Base-by-base conservation (phyloP, 2,888 invertebrate genomes). In the Cryptus viduatorius region DNA sequence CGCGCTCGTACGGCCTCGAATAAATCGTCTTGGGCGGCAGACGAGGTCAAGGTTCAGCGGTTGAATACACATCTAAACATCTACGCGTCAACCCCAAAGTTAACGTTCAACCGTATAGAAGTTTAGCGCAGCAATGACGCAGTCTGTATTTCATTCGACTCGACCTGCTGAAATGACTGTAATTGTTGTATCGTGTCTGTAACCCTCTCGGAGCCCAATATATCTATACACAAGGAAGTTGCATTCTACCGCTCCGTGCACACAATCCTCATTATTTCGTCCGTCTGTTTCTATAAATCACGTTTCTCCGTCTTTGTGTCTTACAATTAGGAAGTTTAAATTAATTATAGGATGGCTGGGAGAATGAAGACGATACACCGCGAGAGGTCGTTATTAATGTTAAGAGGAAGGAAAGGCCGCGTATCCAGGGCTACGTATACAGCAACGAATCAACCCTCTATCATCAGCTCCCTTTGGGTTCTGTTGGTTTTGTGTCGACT, bases 21-120 rank as follows among this genome's bases (percentile, higher is more conserved):
- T 84, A 79, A 84, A 86, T 85, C 79, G 76, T 83, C 64, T 76
- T 50, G 77, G 37, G 29, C 61, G 29, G 61, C 78, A 24, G 16
- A 80, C 64, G 72, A 75, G 86, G 85, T 86, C 86, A 87, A 85
- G 86, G 86, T 68, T 86, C 56, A 31, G 14, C 42, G 69, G 44
- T 29, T 65, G 10, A 77, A 75, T 48, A 61, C 68, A 79, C 48
- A 46, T 77, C 72, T 56, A 59, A 76, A 79, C 69, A 16, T 72
- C 48, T 50, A 14, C 29, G 7, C 61, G 64, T 12, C 50, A 24
- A 31, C 16, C 24, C 24, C 56, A 10, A 12, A 10, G 14, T 7
- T n/a, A 14, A 14, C 31, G 68, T 29, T 46, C 44, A 29, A 48
- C 50, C 29, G 29, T 68, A 12, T n/a, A 29, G 12, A 64, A 19